These are phyloP conservation scores for Fulica atra DNA, from an alignment of 2,113 vertebrate species.

Conservation along the genomic window DNA sequence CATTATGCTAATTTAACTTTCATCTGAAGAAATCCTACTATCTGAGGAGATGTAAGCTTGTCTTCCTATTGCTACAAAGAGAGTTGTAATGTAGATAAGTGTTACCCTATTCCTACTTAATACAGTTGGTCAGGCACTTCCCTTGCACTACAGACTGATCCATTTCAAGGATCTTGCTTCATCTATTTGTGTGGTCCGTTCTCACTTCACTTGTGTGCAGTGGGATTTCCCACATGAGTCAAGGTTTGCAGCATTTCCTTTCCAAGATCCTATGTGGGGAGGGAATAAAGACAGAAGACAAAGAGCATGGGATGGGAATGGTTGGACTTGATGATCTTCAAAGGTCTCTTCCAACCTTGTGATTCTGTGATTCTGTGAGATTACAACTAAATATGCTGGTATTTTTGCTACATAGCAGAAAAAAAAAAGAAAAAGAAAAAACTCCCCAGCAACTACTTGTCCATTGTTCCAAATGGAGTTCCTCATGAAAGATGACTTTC, in stretches of 20 bases:
- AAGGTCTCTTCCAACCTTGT: too few relatives aligned
- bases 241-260: neutral
- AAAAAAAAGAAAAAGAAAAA: neutral
- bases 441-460: neutral
- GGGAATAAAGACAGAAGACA: neutral
- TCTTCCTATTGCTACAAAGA: neutral
- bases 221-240: neutral
- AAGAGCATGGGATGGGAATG: too few relatives aligned
- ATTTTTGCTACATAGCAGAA: neutral
- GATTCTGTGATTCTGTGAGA: too few relatives aligned
- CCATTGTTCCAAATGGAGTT: neutral
- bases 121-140: neutral
- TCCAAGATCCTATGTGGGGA: neutral
- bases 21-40: neutral
- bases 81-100: neutral
- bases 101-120: neutral
- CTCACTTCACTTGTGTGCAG: neutral
- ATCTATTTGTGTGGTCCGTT: neutral
- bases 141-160: neutral
- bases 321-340: too few relatives aligned
- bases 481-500: neutral
- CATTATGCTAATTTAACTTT: constrained; percentile 50
- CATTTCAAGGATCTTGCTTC: neutral
- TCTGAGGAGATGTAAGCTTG: neutral
- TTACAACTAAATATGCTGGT: neutral